Evolutionary conservation across 2,797 vertebrate genomes (phyloP).

Genomic region (Chelmon rostratus): DNA sequence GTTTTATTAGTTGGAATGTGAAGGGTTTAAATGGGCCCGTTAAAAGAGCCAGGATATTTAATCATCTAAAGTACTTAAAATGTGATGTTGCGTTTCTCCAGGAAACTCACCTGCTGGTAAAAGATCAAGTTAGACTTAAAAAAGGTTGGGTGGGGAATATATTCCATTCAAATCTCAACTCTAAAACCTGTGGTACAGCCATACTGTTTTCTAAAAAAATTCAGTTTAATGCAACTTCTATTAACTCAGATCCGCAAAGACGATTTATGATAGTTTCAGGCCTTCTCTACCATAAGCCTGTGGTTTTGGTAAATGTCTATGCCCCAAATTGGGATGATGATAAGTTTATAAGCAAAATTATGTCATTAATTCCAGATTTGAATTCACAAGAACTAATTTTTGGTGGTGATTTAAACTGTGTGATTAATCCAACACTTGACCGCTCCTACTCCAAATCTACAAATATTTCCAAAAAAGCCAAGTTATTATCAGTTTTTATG

Average conservation of each 20-base stretch:
- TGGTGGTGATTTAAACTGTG: conserved; percentile 19
- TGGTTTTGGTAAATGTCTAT: background rate
- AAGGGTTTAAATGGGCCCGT: too few relatives aligned
- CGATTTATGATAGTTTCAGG: background rate
- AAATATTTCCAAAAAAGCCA: conserved; percentile 6
- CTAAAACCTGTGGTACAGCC: background rate
- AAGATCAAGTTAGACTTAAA: conserved; percentile 26
- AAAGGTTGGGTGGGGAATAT: conserved; percentile 10
- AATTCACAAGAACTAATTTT: conserved; percentile 11
- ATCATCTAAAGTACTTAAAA: conserved; percentile 25
- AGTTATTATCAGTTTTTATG: background rate
- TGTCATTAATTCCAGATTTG: conserved; percentile 6
- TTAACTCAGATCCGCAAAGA: conserved; percentile 1
- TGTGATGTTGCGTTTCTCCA: conserved; percentile 9
- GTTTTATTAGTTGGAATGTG: too few relatives aligned
- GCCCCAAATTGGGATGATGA: conserved; percentile 14
- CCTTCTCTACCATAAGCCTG: background rate
- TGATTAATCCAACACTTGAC: background rate
- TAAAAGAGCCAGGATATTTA: background rate
- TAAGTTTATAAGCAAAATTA: background rate
- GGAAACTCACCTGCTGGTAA: conserved; percentile 1
- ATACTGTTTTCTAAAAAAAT: conserved; percentile 4
- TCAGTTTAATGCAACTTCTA: background rate
- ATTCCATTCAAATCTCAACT: conserved; percentile 12
- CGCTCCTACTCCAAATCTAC: background rate